Evolutionary conservation across 2,113 vertebrate genomes (phyloP), one percentile per base, ranked within the genome.

Genomic region (Riparia riparia): DNA sequence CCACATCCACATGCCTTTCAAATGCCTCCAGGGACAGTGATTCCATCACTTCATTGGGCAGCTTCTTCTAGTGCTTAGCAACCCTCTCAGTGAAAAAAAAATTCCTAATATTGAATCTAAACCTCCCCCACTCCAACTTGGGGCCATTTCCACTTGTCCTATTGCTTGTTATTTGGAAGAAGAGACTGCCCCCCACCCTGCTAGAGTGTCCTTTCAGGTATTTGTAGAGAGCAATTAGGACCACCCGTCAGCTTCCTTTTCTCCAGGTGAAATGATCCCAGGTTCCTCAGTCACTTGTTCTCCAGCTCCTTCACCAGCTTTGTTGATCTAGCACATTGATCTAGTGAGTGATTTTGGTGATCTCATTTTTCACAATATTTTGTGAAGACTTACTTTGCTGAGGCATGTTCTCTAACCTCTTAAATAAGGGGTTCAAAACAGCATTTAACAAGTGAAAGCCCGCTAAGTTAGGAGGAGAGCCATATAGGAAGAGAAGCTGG

Each of bases 101-200:
- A 12, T 1, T 50, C 32, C 32, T 37, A 16, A 37, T 81, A 57
- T 72, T 56, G 37, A 24, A 17, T 51, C 28, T 24, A 58, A 66
- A 81, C n/a, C 3, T 45, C 7, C 9, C 8, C 5, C 0, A 0
- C 19, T 68, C 10, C 28, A 74, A n/a, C 7, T 21, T 66, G 28
- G 74, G n/a, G 6, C 26, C 28, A 45, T 73, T 58, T 58, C 18
- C 10, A 51, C 28, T 58, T 51, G 7, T 45, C 6, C 47, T 68
- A 17, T 29, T 65, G 19, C 45, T 74, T 66, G 4, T 45, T 66
- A n/a, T 17, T 74, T 74, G 69, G 45, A 50, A 72, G 17, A 72
- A 50, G 11, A 42, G 20, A 42, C 12, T 82, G 7, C 12, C 8
- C 8, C 6, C 6, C 4, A 25, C 18, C 45, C 29, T 20, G 10